phyloP scores from a whole-genome alignment of 2,797 vertebrate species.

The Hipposideros larvatus region DNA sequence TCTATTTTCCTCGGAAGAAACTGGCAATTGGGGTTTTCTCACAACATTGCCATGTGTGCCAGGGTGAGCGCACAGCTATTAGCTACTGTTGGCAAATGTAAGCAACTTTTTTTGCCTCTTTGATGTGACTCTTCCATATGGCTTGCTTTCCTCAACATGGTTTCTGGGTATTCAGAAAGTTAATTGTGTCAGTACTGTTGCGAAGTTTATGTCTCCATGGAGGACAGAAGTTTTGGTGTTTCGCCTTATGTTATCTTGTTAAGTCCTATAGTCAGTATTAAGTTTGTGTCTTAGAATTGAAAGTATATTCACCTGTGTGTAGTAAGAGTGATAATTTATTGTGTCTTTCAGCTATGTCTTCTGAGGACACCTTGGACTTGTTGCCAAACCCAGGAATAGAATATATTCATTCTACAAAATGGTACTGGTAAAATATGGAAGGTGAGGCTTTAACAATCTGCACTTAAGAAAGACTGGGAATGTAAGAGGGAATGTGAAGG shows the following conservation, averaged over 20 bases:
- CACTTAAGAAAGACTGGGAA: not conserved
- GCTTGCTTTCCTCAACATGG: no score
- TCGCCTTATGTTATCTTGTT: not conserved
- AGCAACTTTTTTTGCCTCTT: no score
- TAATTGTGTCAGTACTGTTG: conserved; percentile 66
- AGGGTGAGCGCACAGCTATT: no score
- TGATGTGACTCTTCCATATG: no score
- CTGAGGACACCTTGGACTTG: not conserved
- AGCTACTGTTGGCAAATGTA: no score
- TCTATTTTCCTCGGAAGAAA: not conserved
- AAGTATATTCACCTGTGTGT: not conserved
- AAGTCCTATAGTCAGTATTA: not conserved
- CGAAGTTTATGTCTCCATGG: not conserved
- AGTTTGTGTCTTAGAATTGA: not conserved
- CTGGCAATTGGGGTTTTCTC: not conserved
- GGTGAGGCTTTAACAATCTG: not conserved
- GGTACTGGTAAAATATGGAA: not conserved
- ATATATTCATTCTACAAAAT: not conserved
- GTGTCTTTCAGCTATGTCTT: conserved; percentile 42
- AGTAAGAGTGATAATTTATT: not conserved
- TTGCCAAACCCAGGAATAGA: not conserved
- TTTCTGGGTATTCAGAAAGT: not conserved
- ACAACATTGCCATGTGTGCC: no score
- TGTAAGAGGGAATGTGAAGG: not conserved
- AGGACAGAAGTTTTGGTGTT: not conserved